Base-by-base conservation (phyloP, 2,113 vertebrate species). In the Emydura subglobosa region DNA sequence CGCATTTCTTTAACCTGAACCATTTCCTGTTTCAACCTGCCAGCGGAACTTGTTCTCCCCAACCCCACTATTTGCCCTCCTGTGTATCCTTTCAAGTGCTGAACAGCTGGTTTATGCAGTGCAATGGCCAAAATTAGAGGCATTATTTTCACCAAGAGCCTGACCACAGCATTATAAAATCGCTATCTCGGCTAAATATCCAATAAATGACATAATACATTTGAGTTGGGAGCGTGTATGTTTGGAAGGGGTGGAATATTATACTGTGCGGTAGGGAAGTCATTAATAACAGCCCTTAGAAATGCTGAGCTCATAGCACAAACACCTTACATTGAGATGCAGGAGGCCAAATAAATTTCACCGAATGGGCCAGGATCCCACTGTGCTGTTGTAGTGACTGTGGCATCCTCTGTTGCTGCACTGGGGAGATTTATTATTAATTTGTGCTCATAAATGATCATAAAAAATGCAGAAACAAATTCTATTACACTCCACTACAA, bases 401-500 rank as follows among this genome's bases (percentile, higher is more conserved):
- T 10, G 19, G 2, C 34, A 42, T 25, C 91, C 34, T 42, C 86
- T 59, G 74, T 91, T 79, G 39, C 68, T 8, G 86, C 92, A 74
- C 89, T 4, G 1, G 22, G 55, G 83, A 92, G 85, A 39, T 90
- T 34, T 82, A 82, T 93, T 79, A 88, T 83, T 91, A 85, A 96
- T 72, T 44, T 87, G 68, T 0, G 12, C 78, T 91, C 91, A 65
- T 76, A 92, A 91, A 6, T 10, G 19, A 94, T 81, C 2, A 39
- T 54, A 50, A 49, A 50, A 25, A 80, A 47, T 53, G 78, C 85
- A 87, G 84, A 78, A 92, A 74, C 91, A 61, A 86, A 96, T 96
- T 90, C 91, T 57, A 95, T 78, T 90, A 81, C 87, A 82, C 76
- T 74, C 79, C 53, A 72, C 61, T 44, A 82, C 74, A 97, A 94